A percentile compares a stretch with the other conserved stretches of the same genome.
phyloP scores from a whole-genome alignment of 2,113 vertebrate species.

The Dicaeum eximium region DNA sequence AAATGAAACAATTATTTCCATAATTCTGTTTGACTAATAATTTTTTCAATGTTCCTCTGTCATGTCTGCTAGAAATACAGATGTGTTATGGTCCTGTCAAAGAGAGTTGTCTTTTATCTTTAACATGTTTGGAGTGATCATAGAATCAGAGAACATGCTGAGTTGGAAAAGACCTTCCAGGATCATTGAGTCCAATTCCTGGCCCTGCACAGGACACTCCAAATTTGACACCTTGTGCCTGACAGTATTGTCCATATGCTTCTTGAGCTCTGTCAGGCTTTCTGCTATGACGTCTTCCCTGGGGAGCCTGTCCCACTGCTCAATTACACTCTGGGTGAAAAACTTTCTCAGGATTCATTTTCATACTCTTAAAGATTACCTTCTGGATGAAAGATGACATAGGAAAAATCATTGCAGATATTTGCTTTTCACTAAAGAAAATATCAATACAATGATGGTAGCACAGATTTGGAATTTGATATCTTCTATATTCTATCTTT shows the following conservation, averaged over 20 bases:
- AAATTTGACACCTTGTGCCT: background rate
- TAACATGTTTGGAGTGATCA: background rate
- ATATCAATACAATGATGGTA: background rate
- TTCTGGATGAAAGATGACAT: background rate
- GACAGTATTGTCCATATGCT: background rate
- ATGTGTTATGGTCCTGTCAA: background rate
- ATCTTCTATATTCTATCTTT: background rate
- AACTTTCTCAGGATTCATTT: background rate
- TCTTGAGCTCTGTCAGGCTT: background rate
- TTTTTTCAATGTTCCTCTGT: background rate
- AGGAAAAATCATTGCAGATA: background rate
- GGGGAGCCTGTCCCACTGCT: background rate
- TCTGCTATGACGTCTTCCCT: background rate
- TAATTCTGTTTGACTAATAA: background rate
- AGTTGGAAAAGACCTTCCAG: background rate
- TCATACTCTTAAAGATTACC: background rate
- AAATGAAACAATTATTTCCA: background rate
- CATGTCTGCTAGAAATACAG: background rate
- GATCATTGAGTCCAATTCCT: background rate
- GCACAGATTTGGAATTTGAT: background rate
- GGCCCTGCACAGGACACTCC: background rate
- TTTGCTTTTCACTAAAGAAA: background rate
- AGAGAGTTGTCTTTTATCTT: background rate
- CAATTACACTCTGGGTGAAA: background rate
- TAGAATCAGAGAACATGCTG: fast-evolving